Conservation (phyloP, 2,888 invertebrate genomes). For the Neria commutata region DNA sequence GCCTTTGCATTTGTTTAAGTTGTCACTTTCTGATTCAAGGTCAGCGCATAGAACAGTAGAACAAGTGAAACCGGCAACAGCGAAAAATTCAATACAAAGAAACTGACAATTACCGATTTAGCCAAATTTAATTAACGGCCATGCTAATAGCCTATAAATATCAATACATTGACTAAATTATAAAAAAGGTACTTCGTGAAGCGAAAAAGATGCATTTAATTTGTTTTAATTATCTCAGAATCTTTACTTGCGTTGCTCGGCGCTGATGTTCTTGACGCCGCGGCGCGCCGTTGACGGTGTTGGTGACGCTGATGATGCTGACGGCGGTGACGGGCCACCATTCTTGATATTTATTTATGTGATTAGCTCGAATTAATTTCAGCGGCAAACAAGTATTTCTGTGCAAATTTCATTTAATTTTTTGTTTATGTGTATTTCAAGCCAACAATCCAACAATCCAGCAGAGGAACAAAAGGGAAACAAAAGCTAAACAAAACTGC, state of each 20-base stretch:
- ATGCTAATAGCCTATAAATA: constrained; percentile 13
- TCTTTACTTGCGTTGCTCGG: neutral
- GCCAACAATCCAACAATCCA: no score
- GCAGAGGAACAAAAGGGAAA: no score
- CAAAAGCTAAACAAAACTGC: no score
- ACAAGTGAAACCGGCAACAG: neutral
- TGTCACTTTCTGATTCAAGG: constrained; percentile 15
- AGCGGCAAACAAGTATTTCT: constrained; percentile 41
- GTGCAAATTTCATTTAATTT: no score
- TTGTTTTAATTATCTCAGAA: constrained; percentile 18
- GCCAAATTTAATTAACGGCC: constrained; percentile 12
- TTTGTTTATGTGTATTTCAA: no score
- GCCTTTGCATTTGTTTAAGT: no score
- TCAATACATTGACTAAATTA: neutral
- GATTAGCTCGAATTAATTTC: constrained; percentile 35
- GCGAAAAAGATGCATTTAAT: constrained; percentile 18
- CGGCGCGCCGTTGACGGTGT: no score
- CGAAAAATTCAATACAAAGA: neutral
- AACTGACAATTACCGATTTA: constrained; percentile 4
- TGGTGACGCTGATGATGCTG: no score
- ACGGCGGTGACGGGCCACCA: no score
- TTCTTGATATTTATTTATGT: constrained; percentile 28
- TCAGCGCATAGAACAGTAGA: neutral
- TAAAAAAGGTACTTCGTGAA: neutral
- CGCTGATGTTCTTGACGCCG: constrained; percentile 11